A percentile compares a stretch with the other conserved stretches of the same genome.
Conservation (phyloP, 1,140 invertebrate species). For the Thalassaphorura encarpata region DNA sequence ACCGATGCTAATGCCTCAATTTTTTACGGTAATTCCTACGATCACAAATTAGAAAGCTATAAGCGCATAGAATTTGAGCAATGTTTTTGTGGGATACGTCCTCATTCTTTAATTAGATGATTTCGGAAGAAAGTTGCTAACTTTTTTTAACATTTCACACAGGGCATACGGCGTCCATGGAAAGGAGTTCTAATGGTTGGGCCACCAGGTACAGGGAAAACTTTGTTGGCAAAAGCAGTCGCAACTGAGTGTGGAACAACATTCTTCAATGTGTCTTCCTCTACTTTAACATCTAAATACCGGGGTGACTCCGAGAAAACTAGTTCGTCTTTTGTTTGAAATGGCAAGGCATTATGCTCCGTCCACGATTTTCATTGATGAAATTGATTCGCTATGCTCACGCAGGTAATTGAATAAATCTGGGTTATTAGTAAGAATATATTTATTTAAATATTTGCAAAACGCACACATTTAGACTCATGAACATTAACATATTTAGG, state of each 20-base stretch:
- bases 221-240: constrained; percentile 97
- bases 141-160: constrained; percentile 8
- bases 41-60: not conserved
- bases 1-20: constrained; percentile 97
- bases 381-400: constrained; percentile 97
- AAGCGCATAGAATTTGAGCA: too few species aligned
- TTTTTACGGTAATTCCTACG: constrained; percentile 60
- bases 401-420: too few species aligned
- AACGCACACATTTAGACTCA: too few species aligned
- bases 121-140: too few species aligned
- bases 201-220: constrained; percentile 78
- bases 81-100: too few species aligned
- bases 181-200: constrained; percentile 90
- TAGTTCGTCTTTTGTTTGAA: constrained; percentile 93
- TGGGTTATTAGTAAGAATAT: too few species aligned
- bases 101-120: too few species aligned
- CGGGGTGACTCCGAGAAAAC: constrained; percentile 97
- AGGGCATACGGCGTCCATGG: constrained; percentile 84
- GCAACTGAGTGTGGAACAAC: constrained; percentile 99
- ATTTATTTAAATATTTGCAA: too few species aligned
- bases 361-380: constrained; percentile 98
- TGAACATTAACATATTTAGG: too few species aligned
- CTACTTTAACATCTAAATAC: constrained; percentile 95
- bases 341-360: constrained; percentile 99
- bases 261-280: constrained; percentile 98